Conservation (phyloP, 2,888 invertebrate genomes). For the Drosophila borealis region DNA sequence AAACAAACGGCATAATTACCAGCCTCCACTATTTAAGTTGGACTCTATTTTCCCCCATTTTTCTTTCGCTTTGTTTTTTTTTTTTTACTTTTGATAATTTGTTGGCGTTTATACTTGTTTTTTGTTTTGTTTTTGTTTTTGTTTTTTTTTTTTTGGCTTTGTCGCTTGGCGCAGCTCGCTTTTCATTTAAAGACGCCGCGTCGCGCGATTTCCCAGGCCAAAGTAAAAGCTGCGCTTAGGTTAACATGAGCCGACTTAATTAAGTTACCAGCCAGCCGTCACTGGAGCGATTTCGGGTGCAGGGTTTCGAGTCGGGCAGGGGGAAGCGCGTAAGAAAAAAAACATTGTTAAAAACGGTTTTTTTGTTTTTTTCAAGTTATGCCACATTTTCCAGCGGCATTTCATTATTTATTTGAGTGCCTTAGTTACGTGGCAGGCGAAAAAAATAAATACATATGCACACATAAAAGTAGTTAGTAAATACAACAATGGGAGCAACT, state of each 20-base stretch:
- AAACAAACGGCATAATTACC: conserved; percentile 57
- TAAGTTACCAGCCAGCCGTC: conserved; percentile 50
- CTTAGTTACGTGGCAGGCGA: conserved; percentile 27
- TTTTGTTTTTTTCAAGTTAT: conserved; percentile 25
- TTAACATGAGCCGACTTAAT: conserved; percentile 50
- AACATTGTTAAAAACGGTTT: conserved; percentile 19
- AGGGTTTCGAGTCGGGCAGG: background rate
- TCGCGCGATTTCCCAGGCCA: conserved; percentile 59
- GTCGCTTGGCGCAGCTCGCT: conserved; percentile 42
- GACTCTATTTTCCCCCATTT: conserved; percentile 20
- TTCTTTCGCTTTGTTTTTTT: conserved; percentile 13
- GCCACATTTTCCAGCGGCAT: conserved; percentile 30
- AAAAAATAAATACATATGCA: conserved; percentile 1
- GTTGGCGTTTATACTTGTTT: conserved; percentile 47
- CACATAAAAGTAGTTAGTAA: background rate
- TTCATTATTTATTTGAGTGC: conserved; percentile 39
- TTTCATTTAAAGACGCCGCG: conserved; percentile 62
- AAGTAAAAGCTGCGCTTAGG: conserved; percentile 64
- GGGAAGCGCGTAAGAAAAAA: background rate
- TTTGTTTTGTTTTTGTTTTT: conserved; percentile 19
- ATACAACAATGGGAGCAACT: conserved; percentile 15
- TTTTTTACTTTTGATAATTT: conserved; percentile 59
- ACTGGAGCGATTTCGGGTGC: conserved; percentile 20
- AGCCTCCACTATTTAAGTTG: conserved; percentile 34
- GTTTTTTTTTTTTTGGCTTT: conserved; percentile 22